A percentile compares a stretch with the other conserved stretches of the same genome.
These are phyloP conservation scores for Myotis findleyi DNA, from an alignment of 2,797 vertebrate genomes.

Conservation along the genomic window DNA sequence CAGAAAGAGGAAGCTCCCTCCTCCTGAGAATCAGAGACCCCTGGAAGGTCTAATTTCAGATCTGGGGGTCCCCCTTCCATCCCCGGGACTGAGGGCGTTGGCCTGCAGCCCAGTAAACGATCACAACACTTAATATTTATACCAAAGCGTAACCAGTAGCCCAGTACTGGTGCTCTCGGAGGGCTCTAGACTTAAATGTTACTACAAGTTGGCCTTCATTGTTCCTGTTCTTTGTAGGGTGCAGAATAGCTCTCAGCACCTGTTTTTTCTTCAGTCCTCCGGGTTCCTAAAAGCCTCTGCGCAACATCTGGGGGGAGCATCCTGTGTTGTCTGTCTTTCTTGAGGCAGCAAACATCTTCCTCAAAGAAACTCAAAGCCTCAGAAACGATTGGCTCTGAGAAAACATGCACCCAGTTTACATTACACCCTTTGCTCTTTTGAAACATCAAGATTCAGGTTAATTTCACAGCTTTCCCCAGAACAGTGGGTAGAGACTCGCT, in stretches of 20 bases:
- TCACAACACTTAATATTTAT: neutral
- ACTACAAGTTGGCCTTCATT: neutral
- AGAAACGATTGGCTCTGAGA: neutral
- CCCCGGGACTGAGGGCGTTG: neutral
- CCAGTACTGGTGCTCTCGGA: neutral
- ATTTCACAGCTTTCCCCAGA: constrained; percentile 34
- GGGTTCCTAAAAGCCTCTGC: neutral
- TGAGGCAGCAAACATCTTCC: neutral
- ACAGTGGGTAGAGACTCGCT: neutral
- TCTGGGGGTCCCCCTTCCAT: neutral
- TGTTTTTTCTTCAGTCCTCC: neutral
- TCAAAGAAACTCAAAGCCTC: neutral
- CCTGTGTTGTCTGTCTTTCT: neutral
- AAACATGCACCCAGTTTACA: neutral
- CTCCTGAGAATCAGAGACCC: neutral
- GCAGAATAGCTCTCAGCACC: neutral
- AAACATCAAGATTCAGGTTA: constrained; percentile 1
- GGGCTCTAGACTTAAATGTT: neutral
- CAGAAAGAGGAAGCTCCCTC: neutral
- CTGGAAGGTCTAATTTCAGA: neutral
- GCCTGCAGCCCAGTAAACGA: neutral
- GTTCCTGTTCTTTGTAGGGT: neutral
- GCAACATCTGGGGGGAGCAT: neutral
- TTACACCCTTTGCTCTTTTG: neutral
- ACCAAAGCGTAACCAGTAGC: neutral